Evolutionary conservation across 1,140 invertebrate genomes (phyloP).

Genomic region (Zaprionus ghesquierei): DNA sequence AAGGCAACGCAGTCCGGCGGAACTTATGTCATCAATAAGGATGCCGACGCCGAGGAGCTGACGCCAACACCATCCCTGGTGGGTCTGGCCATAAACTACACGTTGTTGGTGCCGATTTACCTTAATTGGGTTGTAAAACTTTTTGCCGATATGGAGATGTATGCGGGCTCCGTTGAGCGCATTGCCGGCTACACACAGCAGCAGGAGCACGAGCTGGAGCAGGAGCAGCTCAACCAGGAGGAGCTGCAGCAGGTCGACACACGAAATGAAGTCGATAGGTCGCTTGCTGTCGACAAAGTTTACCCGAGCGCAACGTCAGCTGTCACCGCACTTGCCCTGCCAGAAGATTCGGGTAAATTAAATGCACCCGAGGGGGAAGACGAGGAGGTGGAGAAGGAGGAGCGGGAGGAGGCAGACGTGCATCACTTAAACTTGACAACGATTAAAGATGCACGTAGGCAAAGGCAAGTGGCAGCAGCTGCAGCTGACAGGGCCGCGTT

Average conservation of each 20-base stretch:
- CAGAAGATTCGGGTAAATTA: conserved; percentile 71
- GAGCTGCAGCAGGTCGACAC: conserved; percentile 6
- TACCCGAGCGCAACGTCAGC: conserved; percentile 74
- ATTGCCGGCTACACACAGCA: conserved; percentile 85
- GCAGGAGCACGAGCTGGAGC: conserved; percentile 14
- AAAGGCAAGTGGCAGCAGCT: conserved; percentile 22
- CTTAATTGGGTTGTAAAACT: conserved; percentile 92
- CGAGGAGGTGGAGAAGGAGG: conserved; percentile 24
- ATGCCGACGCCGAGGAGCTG: conserved; percentile 38
- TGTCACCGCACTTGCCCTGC: conserved; percentile 25
- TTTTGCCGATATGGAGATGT: conserved; percentile 90
- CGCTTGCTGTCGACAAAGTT: conserved; percentile 67
- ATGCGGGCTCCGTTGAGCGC: conserved; percentile 90
- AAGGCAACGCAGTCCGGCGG: conserved; percentile 12
- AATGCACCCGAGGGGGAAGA: conserved; percentile 54
- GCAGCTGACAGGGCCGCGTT: conserved; percentile 46
- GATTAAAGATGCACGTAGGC: conserved; percentile 59
- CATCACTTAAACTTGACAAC: conserved; percentile 72
- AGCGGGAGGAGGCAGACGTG: conserved; percentile 36
- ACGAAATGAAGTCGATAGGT: conserved; percentile 69
- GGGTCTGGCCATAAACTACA: conserved; percentile 90
- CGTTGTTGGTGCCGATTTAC: conserved; percentile 91
- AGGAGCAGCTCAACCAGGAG: not conserved
- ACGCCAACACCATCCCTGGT: conserved; percentile 86
- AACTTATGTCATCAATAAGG: conserved; percentile 71